Evolutionary conservation across 23 tunicate species (phyloP), one percentile per base, ranked within the genome.

Genomic region (Trididemnum clinides): DNA sequence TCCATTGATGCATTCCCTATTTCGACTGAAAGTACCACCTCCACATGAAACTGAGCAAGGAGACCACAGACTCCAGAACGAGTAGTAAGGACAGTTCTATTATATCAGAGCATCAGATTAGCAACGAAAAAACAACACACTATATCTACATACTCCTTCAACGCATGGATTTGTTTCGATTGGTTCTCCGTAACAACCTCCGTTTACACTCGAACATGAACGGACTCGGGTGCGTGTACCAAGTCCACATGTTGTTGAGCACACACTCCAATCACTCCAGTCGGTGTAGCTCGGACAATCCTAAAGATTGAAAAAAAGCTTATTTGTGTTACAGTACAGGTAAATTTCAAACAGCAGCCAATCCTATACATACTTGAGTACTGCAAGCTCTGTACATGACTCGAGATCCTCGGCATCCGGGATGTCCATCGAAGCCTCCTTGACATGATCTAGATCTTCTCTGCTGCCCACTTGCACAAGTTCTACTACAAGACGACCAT

Each of bases 71-170:
- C 87, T 88, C 96, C 96, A 91, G 51, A 72, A 77, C 31, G 83
- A 79, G 63, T 54, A 91, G 85, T 83, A 91, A 22, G 96, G 88
- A 37, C 96, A 91, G 80, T 88, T 81, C 96, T 91, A 51, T 15
- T 10, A 7, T 44, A 44, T 7, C 10, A 44, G n/a, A n/a, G n/a
- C n/a, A n/a, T n/a, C 27, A 62, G 26, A 62, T 62, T 18, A 18
- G 23, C n/a, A n/a, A n/a, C 54, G 54, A 49, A 63, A 63, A n/a
- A 23, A 6, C 18, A n/a, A 12, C 18, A 12, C 25, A n/a, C 7
- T n/a, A n/a, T n/a, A n/a, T n/a, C n/a, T 30, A 82, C 84, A 39
- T 70, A 89, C 88, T 28, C 92, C 95, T 29, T 28, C 58, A 15
- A 86, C 77, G 76, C 98, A 95, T 25, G 83, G 6, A 20, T 82